A percentile compares a stretch with the other conserved stretches of the same genome.
Evolutionary conservation across 2,797 vertebrate species (phyloP).

Genomic region (Poliocrania exsul): DNA sequence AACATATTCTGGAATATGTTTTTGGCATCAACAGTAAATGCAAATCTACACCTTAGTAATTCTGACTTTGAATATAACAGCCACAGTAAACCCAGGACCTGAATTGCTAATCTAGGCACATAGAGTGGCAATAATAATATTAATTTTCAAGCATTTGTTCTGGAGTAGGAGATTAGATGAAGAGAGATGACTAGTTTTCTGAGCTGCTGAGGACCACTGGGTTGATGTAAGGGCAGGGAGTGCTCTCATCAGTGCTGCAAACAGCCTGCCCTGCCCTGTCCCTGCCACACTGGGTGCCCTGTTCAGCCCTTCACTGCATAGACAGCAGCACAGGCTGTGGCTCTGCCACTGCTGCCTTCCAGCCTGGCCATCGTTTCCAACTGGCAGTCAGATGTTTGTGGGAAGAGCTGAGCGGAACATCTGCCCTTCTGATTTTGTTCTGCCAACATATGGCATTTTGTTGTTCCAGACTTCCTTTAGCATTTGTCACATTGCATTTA

Average conservation of each 20-base stretch:
- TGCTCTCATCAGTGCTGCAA: neutral
- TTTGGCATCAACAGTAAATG: neutral
- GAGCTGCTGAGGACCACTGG: neutral
- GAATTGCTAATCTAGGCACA: neutral
- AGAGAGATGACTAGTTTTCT: neutral
- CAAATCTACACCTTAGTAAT: neutral
- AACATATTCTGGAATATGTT: neutral
- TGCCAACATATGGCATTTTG: conserved; percentile 7
- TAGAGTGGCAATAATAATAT: neutral
- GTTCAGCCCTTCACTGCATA: neutral
- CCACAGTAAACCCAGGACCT: neutral
- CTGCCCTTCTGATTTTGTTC: conserved; percentile 33
- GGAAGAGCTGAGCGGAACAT: neutral
- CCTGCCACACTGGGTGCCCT: neutral
- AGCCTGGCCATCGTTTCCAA: neutral
- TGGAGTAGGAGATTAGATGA: neutral
- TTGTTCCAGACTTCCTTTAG: conserved; percentile 29
- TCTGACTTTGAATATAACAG: neutral
- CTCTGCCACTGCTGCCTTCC: neutral
- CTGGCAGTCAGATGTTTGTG: neutral
- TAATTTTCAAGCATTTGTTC: neutral
- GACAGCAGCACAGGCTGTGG: neutral
- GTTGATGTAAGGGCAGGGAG: neutral
- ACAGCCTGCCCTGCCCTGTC: neutral
- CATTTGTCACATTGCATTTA: conserved; percentile 39